phyloP scores from a whole-genome alignment of 2,113 vertebrate species.

The Nesogale talazaci region DNA sequence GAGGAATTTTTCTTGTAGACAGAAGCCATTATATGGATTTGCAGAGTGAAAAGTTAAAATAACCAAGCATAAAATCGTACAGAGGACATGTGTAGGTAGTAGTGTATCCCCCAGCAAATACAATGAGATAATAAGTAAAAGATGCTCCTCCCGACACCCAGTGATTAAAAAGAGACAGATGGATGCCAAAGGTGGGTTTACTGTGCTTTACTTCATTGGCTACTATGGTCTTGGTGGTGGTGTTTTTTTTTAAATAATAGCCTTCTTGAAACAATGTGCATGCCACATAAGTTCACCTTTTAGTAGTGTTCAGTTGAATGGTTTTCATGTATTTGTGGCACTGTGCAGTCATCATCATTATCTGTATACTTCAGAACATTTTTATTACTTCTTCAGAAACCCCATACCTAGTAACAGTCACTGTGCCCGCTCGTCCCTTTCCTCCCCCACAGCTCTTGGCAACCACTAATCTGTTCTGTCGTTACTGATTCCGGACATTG shows the following conservation, averaged over 20 bases:
- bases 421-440: neutral
- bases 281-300: neutral
- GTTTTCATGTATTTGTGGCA: constrained; percentile 38
- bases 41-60: constrained; percentile 29
- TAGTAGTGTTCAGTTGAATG: constrained; percentile 7
- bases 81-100: neutral
- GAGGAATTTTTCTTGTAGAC: constrained; percentile 38
- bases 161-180: constrained; percentile 44
- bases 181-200: constrained; percentile 20
- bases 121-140: neutral
- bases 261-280: neutral
- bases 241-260: constrained; percentile 14
- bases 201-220: constrained; percentile 11
- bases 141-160: neutral
- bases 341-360: neutral
- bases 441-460: neutral
- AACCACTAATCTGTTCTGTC: constrained; percentile 28
- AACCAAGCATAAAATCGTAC: constrained; percentile 31
- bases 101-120: neutral
- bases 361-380: neutral
- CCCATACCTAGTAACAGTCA: neutral
- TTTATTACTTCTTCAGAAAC: constrained; percentile 35
- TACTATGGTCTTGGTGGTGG: neutral
- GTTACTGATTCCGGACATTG: constrained; percentile 49
- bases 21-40: constrained; percentile 41